Percentiles rank a stretch among this genome's conserved stretches.
Evolutionary conservation across 2,888 invertebrate genomes (phyloP).

Genomic region (Spilarctia lutea): DNA sequence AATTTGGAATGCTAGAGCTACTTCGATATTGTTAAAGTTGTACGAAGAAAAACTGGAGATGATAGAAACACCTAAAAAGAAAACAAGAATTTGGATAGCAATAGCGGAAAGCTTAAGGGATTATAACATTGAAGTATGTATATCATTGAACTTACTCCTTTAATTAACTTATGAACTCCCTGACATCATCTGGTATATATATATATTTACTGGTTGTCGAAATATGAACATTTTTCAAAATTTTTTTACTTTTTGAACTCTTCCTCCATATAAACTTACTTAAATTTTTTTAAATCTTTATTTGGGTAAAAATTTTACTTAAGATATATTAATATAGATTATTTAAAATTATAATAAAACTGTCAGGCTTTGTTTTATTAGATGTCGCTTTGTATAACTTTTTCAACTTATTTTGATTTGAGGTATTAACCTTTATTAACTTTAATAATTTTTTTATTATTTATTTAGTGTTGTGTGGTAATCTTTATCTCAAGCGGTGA

Average conservation of each 20-base stretch:
- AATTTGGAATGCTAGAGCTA: slow-evolving; percentile 64
- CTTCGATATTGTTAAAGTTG: slow-evolving; percentile 60
- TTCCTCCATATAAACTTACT: no score
- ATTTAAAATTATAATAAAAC: no score
- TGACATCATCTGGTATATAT: neutral
- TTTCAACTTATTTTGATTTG: neutral
- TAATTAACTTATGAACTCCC: neutral
- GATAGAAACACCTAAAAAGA: slow-evolving; percentile 70
- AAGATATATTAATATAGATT: no score
- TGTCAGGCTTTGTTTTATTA: neutral
- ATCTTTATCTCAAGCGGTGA: no score
- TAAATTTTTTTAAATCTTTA: no score
- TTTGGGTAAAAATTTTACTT: no score
- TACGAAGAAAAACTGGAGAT: slow-evolving; percentile 68
- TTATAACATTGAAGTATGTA: slow-evolving; percentile 58
- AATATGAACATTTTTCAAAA: no score
- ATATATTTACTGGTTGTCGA: neutral
- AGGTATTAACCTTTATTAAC: no score
- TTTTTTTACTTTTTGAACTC: no score
- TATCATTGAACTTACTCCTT: neutral
- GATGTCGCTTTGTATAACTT: neutral
- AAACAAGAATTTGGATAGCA: slow-evolving; percentile 68
- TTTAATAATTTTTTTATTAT: no score
- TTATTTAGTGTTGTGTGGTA: no score
- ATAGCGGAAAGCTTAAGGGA: slow-evolving; percentile 64